Evolutionary conservation across 2,888 invertebrate species (phyloP).

Genomic region (Lumbricus terrestris): DNA sequence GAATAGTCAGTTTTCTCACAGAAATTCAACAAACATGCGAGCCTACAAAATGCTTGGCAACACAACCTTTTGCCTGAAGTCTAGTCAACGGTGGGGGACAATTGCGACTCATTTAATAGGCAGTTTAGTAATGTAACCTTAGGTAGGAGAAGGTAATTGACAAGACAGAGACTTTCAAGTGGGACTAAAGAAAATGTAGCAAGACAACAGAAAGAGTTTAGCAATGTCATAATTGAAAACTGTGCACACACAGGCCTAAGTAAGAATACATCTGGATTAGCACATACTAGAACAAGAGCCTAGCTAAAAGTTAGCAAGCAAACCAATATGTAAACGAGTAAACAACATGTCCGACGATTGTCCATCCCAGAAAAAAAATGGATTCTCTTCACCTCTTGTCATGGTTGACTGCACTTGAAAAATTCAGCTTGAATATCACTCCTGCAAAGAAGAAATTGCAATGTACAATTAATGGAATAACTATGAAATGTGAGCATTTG

Average conservation of each 20-base stretch:
- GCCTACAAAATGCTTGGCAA: too few species aligned
- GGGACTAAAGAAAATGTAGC: neutral
- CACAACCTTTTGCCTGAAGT: too few species aligned
- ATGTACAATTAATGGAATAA: neutral
- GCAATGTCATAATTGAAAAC: neutral
- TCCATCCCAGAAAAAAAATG: neutral
- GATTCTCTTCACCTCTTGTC: neutral
- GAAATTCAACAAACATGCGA: neutral
- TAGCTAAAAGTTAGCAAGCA: neutral
- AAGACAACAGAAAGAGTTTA: neutral
- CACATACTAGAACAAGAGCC: neutral
- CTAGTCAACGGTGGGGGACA: too few species aligned
- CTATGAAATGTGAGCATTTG: neutral
- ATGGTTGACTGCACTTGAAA: neutral
- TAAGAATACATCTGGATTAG: neutral
- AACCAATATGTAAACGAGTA: neutral
- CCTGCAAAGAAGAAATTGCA: neutral
- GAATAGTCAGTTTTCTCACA: neutral
- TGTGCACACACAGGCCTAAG: neutral
- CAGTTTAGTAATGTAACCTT: too few species aligned
- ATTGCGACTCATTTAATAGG: too few species aligned
- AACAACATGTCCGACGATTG: too few species aligned
- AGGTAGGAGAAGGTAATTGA: neutral
- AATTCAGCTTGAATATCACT: neutral
- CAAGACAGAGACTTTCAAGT: neutral